These are phyloP conservation scores for Dolichoris vasculosae DNA, from an alignment of 1,140 invertebrate genomes.

Conservation along the genomic window DNA sequence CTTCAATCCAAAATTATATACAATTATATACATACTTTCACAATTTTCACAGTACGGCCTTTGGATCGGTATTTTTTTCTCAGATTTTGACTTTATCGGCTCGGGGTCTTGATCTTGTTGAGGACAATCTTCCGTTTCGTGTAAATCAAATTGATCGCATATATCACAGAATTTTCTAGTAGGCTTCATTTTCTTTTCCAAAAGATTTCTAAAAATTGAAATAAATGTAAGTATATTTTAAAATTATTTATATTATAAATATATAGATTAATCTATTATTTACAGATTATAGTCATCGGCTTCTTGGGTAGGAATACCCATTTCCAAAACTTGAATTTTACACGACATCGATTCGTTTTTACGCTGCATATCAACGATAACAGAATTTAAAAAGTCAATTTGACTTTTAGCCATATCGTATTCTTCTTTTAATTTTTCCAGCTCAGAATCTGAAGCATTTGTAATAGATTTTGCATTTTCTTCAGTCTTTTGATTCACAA, in stretches of 20 bases:
- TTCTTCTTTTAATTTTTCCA: slow-evolving; percentile 76
- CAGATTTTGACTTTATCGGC: slow-evolving; percentile 67
- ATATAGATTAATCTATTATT: slow-evolving; percentile 47
- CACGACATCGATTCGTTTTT: slow-evolving; percentile 90
- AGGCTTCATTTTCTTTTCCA: slow-evolving; percentile 74
- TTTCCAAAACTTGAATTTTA: slow-evolving; percentile 86
- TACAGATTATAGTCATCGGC: slow-evolving; percentile 79
- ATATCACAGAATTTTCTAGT: slow-evolving; percentile 97
- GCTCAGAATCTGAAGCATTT: slow-evolving; percentile 41
- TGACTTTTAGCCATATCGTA: slow-evolving; percentile 82
- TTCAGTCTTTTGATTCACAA: slow-evolving; percentile 44
- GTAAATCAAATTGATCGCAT: slow-evolving; percentile 95
- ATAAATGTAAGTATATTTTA: slow-evolving; percentile 36
- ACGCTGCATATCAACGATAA: slow-evolving; percentile 95
- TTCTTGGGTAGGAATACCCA: slow-evolving; percentile 78
- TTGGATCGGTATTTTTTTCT: slow-evolving; percentile 73
- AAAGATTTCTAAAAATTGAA: slow-evolving; percentile 60
- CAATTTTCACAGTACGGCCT: slow-evolving; percentile 94
- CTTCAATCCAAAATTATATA: slow-evolving; percentile 20
- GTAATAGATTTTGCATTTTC: slow-evolving; percentile 42
- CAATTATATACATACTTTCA: slow-evolving; percentile 81
- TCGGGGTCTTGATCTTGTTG: slow-evolving; percentile 82
- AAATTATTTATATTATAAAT: slow-evolving; percentile 55
- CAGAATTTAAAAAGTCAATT: slow-evolving; percentile 95
- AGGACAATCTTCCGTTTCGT: slow-evolving; percentile 98